Conservation (phyloP, 2,888 invertebrate genomes). For the Diogma glabrata region DNA sequence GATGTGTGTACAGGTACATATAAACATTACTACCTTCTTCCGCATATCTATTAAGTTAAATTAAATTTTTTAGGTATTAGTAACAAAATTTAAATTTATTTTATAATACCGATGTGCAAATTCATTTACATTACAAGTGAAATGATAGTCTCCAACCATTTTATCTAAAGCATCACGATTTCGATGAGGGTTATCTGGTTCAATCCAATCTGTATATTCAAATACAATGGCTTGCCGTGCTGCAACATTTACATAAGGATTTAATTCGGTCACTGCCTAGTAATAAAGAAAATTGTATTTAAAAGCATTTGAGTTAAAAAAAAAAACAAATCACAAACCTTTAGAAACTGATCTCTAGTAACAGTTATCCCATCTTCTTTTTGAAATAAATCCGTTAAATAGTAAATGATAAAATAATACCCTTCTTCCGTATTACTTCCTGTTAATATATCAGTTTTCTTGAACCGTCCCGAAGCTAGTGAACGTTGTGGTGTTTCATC, state of each 20-base stretch:
- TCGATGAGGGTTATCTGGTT: conserved; percentile 70
- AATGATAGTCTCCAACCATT: conserved; percentile 90
- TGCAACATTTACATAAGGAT: conserved; percentile 72
- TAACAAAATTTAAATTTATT: too few species aligned
- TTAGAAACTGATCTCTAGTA: conserved; percentile 62
- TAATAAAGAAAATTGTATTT: too few species aligned
- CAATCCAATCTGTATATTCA: conserved; percentile 86
- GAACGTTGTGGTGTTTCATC: conserved; percentile 69
- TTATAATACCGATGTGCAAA: conserved; percentile 75
- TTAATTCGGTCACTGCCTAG: conserved; percentile 64
- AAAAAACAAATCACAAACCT: conserved; percentile 22
- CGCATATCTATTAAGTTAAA: too few species aligned
- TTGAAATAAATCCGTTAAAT: conserved; percentile 70
- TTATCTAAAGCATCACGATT: conserved; percentile 80
- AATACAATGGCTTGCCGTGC: conserved; percentile 80
- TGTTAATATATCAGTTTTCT: conserved; percentile 82
- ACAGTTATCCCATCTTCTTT: conserved; percentile 79
- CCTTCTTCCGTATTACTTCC: conserved; percentile 92
- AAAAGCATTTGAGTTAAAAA: background rate
- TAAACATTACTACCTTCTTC: conserved; percentile 82
- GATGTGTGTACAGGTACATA: conserved; percentile 83
- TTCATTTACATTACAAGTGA: conserved; percentile 90
- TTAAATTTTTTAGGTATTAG: too few species aligned
- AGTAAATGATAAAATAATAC: conserved; percentile 88
- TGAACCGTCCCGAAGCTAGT: conserved; percentile 71